Evolutionary conservation across 1,140 invertebrate species (phyloP).

Genomic region (Drosophila persimilis): DNA sequence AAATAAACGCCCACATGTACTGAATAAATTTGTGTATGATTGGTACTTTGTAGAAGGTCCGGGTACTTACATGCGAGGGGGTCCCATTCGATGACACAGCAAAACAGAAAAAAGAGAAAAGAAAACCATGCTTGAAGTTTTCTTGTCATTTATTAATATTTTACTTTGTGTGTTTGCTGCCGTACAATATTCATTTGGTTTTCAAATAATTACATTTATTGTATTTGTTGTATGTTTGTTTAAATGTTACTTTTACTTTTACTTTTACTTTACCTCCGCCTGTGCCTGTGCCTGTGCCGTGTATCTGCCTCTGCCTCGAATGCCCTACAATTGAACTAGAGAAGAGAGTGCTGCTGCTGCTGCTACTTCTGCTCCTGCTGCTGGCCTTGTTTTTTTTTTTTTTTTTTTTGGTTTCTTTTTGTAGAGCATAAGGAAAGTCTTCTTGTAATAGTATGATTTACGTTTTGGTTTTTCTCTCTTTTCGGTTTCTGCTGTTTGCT

Average conservation of each 20-base stretch:
- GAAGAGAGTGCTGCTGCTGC: background rate
- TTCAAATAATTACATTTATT: slow-evolving; percentile 70
- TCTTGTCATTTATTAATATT: slow-evolving; percentile 75
- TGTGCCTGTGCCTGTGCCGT: background rate
- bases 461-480: background rate
- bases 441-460: slow-evolving; percentile 18
- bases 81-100: too few species aligned
- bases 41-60: too few species aligned
- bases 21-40: too few species aligned
- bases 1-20: too few species aligned
- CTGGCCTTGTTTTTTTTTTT: background rate
- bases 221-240: slow-evolving; percentile 34
- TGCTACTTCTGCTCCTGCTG: background rate
- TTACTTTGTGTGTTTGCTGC: slow-evolving; percentile 60
- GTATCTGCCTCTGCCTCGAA: slow-evolving; percentile 5
- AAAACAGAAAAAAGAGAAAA: slow-evolving; percentile 6
- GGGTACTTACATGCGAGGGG: too few species aligned
- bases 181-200: slow-evolving; percentile 60
- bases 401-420: slow-evolving; percentile 1
- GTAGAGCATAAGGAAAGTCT: slow-evolving; percentile 51
- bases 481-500: slow-evolving; percentile 16
- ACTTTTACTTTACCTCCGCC: background rate
- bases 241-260: slow-evolving; percentile 41
- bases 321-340: slow-evolving; percentile 34
- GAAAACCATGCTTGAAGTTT: slow-evolving; percentile 47